phyloP scores from a whole-genome alignment of 2,113 vertebrate species.

The human region DNA sequence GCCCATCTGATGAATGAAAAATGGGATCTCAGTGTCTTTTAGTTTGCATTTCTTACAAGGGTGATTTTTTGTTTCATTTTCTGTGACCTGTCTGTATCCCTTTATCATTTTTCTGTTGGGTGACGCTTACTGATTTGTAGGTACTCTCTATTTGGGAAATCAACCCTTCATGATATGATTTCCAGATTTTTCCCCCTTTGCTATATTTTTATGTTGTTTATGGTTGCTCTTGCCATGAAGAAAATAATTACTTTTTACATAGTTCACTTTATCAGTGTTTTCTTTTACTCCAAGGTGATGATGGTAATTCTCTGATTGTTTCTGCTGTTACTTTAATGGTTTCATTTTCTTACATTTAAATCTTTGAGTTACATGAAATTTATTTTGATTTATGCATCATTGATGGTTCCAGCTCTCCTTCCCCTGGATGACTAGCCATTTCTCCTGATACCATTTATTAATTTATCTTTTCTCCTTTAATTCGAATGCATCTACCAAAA shows the following conservation, averaged over 20 bases:
- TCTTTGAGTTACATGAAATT: neutral
- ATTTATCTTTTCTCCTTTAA: slow-evolving; percentile 47
- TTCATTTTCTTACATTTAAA: slow-evolving; percentile 46
- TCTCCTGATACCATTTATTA: slow-evolving; percentile 42
- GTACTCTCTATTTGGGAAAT: neutral
- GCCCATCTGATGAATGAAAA: slow-evolving; percentile 13
- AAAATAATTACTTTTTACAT: slow-evolving; percentile 22
- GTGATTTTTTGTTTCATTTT: slow-evolving; percentile 38
- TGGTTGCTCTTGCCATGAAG: neutral
- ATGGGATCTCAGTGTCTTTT: neutral
- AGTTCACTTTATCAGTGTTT: neutral
- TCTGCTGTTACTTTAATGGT: neutral
- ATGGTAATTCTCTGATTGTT: neutral
- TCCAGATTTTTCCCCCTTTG: neutral
- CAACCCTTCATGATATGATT: neutral
- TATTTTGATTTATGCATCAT: slow-evolving; percentile 23
- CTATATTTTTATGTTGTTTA: neutral
- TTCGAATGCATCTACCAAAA: neutral
- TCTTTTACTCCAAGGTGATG: neutral
- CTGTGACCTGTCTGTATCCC: neutral
- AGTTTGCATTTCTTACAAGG: slow-evolving; percentile 14
- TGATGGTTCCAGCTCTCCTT: neutral
- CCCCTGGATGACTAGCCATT: neutral
- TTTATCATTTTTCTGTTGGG: neutral
- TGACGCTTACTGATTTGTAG: neutral